These are phyloP conservation scores for Onchidella celtica DNA, from an alignment of 2,888 invertebrate genomes.

Conservation along the genomic window DNA sequence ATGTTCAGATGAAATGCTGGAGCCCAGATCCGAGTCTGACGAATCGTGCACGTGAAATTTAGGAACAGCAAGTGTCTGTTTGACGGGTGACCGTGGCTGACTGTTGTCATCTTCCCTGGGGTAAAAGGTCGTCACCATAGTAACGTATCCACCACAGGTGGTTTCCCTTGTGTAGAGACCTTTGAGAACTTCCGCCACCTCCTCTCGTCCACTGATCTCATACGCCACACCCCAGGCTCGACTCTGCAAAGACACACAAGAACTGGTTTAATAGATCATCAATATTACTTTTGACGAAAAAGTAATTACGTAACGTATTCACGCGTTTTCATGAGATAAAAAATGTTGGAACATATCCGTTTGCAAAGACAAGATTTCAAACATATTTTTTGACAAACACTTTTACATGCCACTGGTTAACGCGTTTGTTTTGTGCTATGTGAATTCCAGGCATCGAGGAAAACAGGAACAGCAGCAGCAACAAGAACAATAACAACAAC, in stretches of 20 bases:
- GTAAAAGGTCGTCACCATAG: conserved; percentile 40
- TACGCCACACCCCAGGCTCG: conserved; percentile 53
- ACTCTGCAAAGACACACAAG: conserved; percentile 39
- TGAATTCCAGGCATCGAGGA: no score
- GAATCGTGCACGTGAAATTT: background rate
- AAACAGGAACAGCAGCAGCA: no score
- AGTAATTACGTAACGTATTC: no score
- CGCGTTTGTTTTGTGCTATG: no score
- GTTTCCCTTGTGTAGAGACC: conserved; percentile 45
- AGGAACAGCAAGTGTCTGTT: background rate
- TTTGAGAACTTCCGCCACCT: conserved; percentile 45
- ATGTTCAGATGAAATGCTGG: background rate
- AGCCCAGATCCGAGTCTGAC: background rate
- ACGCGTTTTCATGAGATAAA: no score
- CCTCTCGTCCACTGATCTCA: conserved; percentile 43
- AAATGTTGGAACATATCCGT: no score
- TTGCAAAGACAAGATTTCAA: no score
- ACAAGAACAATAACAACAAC: no score
- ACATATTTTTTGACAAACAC: no score
- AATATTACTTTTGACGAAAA: no score
- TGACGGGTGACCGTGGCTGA: background rate
- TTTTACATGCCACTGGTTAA: no score
- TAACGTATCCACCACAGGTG: conserved; percentile 47
- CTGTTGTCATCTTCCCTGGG: conserved; percentile 33
- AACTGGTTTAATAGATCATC: no score